Percentiles rank a stretch among this genome's conserved stretches.
Evolutionary conservation across 2,888 invertebrate species (phyloP).

Genomic region (Ypsolopha sequella): DNA sequence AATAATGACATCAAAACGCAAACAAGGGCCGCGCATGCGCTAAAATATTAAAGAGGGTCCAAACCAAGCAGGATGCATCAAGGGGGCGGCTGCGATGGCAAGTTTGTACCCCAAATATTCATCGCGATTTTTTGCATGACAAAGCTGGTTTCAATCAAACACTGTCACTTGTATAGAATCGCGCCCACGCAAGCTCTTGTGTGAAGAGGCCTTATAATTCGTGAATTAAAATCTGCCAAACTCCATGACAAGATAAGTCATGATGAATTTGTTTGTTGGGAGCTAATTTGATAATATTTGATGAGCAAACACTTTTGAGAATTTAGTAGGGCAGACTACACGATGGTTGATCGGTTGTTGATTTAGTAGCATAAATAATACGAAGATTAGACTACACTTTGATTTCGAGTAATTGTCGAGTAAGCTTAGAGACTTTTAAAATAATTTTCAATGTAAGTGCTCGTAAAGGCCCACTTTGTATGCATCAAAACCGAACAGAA

Average conservation of each 20-base stretch:
- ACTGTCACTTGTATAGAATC: constrained; percentile 31
- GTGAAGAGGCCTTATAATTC: constrained; percentile 33
- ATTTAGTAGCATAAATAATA: too few species aligned
- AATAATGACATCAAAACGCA: not conserved
- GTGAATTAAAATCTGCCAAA: constrained; percentile 41
- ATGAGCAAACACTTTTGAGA: constrained; percentile 19
- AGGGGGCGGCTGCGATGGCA: constrained; percentile 22
- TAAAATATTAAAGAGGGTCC: not conserved
- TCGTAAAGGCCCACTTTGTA: too few species aligned
- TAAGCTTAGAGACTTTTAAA: too few species aligned
- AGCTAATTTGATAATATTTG: constrained; percentile 35
- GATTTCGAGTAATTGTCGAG: too few species aligned
- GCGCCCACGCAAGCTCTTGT: constrained; percentile 34
- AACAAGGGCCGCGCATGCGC: constrained; percentile 15
- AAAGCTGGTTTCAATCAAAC: constrained; percentile 46
- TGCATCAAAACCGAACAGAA: too few species aligned
- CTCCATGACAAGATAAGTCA: constrained; percentile 44
- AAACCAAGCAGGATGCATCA: constrained; percentile 11
- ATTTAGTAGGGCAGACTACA: too few species aligned
- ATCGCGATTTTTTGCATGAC: constrained; percentile 19
- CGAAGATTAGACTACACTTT: too few species aligned
- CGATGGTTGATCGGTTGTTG: too few species aligned
- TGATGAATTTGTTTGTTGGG: constrained; percentile 44
- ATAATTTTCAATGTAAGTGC: too few species aligned
- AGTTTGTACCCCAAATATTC: not conserved